phyloP scores from a whole-genome alignment of 2,888 invertebrate genomes.

The Eristalinus sepulchralis region DNA sequence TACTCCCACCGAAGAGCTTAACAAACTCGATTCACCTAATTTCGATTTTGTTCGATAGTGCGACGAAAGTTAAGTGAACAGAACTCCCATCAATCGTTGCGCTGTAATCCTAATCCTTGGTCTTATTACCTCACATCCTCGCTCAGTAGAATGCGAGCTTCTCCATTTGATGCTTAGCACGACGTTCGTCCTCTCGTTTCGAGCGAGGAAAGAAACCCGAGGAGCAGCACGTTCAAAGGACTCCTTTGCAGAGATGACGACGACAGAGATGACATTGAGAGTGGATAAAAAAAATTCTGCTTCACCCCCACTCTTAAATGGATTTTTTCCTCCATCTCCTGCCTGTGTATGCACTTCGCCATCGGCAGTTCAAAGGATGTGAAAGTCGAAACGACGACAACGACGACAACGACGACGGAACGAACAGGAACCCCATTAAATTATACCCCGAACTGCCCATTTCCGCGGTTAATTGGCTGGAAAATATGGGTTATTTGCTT shows the following conservation, averaged over 20 bases:
- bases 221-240: background rate
- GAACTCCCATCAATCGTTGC: background rate
- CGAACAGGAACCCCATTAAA: conserved; percentile 38
- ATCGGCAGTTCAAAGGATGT: background rate
- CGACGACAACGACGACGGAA: background rate
- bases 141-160: background rate
- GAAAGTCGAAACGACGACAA: background rate
- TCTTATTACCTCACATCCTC: background rate
- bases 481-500: conserved; percentile 65
- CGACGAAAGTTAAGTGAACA: background rate
- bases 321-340: background rate
- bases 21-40: background rate
- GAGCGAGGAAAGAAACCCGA: background rate
- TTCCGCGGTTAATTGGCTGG: conserved; percentile 57
- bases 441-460: conserved; percentile 42
- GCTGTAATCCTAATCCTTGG: background rate
- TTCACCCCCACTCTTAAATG: background rate
- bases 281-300: background rate
- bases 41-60: background rate
- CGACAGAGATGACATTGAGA: background rate
- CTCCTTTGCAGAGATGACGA: background rate
- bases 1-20: background rate
- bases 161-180: background rate
- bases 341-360: background rate
- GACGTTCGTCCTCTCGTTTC: background rate